phyloP scores from a whole-genome alignment of 2,888 invertebrate genomes.

The Perizoma affinitatum region DNA sequence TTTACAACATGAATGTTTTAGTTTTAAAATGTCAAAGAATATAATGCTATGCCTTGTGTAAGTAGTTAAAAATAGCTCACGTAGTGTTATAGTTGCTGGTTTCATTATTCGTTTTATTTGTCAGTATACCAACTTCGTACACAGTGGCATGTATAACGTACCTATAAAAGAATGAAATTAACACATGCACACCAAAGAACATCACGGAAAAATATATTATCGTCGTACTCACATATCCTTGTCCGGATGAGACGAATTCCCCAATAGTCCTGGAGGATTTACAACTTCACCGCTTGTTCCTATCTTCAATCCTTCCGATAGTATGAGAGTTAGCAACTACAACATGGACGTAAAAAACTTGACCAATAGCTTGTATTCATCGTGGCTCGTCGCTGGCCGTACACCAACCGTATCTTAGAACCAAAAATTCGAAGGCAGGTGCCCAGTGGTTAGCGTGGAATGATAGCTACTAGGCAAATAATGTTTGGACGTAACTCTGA shows the following conservation, averaged over 20 bases:
- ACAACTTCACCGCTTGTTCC: slow-evolving; percentile 15
- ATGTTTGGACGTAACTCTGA: too few species aligned
- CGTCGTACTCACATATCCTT: slow-evolving; percentile 54
- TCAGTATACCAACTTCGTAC: slow-evolving; percentile 74
- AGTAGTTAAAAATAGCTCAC: slow-evolving; percentile 43
- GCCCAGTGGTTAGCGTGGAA: too few species aligned
- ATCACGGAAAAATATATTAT: neutral
- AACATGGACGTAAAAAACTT: neutral
- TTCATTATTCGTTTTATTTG: slow-evolving; percentile 62
- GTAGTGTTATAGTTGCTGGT: slow-evolving; percentile 44
- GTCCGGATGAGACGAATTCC: slow-evolving; percentile 46
- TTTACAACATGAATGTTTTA: too few species aligned
- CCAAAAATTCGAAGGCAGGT: too few species aligned
- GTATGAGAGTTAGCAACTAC: slow-evolving; percentile 6
- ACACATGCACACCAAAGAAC: too few species aligned
- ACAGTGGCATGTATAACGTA: slow-evolving; percentile 74
- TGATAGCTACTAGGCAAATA: too few species aligned
- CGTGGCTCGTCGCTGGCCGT: too few species aligned
- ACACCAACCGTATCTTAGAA: too few species aligned
- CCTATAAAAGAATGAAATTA: slow-evolving; percentile 44
- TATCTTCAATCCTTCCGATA: slow-evolving; percentile 1
- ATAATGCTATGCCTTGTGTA: too few species aligned
- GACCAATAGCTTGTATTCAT: too few species aligned
- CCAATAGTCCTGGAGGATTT: slow-evolving; percentile 33
- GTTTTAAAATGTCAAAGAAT: too few species aligned